Percentiles rank a stretch among this genome's conserved stretches.
phyloP scores from a whole-genome alignment of 2,113 vertebrate species.

The Heterochromis multidens region DNA sequence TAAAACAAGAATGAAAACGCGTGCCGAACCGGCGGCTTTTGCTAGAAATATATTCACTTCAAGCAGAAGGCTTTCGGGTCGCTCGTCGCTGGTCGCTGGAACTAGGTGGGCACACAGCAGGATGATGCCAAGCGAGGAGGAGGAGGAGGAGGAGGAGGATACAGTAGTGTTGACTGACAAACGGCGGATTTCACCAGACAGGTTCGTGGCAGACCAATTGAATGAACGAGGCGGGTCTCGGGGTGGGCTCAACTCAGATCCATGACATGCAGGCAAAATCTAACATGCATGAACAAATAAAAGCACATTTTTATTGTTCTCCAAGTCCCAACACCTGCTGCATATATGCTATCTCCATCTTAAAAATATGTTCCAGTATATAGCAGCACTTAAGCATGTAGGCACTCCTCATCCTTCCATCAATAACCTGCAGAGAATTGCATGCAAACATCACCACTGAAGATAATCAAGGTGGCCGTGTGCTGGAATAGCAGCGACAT shows the following conservation, averaged over 20 bases:
- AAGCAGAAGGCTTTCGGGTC: conserved; percentile 36
- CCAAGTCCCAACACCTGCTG: background rate
- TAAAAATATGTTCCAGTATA: background rate
- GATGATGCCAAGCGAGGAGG: conserved; percentile 32
- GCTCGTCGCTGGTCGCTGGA: conserved; percentile 53
- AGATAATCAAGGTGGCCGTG: background rate
- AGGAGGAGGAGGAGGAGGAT: conserved; percentile 33
- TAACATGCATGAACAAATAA: background rate
- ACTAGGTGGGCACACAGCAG: conserved; percentile 49
- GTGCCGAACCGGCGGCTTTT: conserved; percentile 10
- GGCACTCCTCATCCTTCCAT: background rate
- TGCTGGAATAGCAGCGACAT: conserved; percentile 32
- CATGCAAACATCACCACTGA: background rate
- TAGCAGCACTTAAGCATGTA: background rate
- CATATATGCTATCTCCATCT: background rate
- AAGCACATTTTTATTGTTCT: background rate
- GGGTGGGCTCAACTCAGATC: conserved; percentile 39
- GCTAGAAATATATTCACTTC: conserved; percentile 6
- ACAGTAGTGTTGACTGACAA: conserved; percentile 58
- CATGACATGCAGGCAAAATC: background rate
- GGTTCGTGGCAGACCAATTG: conserved; percentile 45
- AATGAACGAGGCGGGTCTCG: conserved; percentile 45
- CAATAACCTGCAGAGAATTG: background rate
- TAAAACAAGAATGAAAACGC: background rate
- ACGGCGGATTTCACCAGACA: conserved; percentile 29